Conservation (phyloP, 2,888 invertebrate species). For the Kryphioiulus occultus region DNA sequence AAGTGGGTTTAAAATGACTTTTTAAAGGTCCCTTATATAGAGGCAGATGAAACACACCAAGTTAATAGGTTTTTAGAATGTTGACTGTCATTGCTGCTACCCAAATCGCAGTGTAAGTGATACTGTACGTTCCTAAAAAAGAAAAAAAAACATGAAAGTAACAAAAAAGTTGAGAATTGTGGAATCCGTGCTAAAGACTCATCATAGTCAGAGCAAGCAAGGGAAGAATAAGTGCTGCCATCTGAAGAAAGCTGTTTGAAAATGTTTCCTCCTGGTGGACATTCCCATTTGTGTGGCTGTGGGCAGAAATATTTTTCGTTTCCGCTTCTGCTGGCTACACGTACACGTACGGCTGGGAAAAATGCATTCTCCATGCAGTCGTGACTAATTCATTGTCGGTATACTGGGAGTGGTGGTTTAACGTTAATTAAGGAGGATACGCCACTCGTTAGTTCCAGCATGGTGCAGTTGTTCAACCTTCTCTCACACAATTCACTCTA, state of each 20-base stretch:
- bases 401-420: conserved; percentile 36
- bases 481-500: conserved; percentile 4
- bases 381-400: conserved; percentile 40
- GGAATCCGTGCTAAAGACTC: no score
- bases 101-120: no score
- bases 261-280: not conserved
- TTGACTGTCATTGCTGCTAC: no score
- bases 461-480: not conserved
- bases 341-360: not conserved
- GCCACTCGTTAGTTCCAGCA: conserved; percentile 40
- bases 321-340: not conserved
- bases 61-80: no score
- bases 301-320: not conserved
- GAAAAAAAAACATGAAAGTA: no score
- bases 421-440: conserved; percentile 39
- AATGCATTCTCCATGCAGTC: conserved; percentile 27
- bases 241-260: not conserved
- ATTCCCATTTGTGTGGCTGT: not conserved
- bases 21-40: no score
- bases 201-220: no score
- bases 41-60: no score
- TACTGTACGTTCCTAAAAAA: no score
- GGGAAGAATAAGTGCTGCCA: not conserved
- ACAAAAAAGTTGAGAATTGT: no score
- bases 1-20: no score